Evolutionary conservation across 2,888 invertebrate genomes (phyloP).

Genomic region (Sturmia bella): DNA sequence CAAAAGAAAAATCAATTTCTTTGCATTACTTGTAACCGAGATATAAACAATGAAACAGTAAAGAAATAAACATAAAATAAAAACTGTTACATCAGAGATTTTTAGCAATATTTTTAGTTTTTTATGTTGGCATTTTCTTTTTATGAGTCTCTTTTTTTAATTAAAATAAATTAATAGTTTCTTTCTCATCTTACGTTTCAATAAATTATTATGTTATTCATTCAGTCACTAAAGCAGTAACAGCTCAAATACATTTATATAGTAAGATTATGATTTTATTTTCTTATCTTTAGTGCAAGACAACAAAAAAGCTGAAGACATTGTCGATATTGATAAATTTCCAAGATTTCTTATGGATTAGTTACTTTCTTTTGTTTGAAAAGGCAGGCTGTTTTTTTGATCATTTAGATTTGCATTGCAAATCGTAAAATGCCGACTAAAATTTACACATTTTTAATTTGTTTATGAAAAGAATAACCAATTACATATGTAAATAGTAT

Average conservation of each 20-base stretch:
- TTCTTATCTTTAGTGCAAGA: background rate
- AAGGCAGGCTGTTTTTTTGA: no score
- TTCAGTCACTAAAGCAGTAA: constrained; percentile 63
- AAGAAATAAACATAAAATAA: constrained; percentile 24
- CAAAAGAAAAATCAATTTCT: constrained; percentile 22
- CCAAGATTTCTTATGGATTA: background rate
- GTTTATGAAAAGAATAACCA: no score
- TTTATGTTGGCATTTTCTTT: constrained; percentile 14
- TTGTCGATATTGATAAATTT: constrained; percentile 29
- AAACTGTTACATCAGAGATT: constrained; percentile 62
- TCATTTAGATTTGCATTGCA: no score
- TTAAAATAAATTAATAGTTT: constrained; percentile 1
- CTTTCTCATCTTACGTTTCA: constrained; percentile 51
- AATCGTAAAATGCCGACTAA: no score
- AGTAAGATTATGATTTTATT: background rate
- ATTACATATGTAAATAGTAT: no score
- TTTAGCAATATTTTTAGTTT: constrained; percentile 41
- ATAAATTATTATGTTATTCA: constrained; percentile 72
- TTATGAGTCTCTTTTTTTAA: constrained; percentile 7
- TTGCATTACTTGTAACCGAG: background rate
- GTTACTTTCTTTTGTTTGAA: no score
- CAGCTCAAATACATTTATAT: constrained; percentile 16
- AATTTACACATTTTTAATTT: no score
- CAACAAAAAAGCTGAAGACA: background rate
- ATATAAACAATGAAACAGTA: background rate